Percentiles rank a stretch among this genome's conserved stretches.
Evolutionary conservation across 2,113 vertebrate species (phyloP).

Genomic region (Colistium nudipinnis): DNA sequence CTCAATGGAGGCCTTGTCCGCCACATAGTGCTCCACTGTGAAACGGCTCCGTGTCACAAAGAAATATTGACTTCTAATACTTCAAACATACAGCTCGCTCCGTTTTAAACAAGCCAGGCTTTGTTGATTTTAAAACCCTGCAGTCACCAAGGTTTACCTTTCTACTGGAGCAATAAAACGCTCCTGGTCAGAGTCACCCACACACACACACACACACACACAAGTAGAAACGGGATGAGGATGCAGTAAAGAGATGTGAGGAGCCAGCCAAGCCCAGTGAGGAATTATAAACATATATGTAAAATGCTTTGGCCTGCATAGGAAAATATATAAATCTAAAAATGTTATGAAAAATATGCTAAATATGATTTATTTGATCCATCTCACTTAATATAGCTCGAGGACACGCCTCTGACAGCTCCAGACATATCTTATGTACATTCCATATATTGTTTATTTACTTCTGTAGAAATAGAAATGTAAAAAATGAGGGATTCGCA

Average conservation of each 20-base stretch:
- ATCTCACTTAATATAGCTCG: background rate
- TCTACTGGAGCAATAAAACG: constrained; percentile 38
- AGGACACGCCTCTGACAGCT: background rate
- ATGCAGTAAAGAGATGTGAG: constrained; percentile 10
- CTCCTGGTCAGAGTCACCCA: constrained; percentile 2
- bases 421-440: constrained; percentile 23
- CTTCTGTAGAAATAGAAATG: constrained; percentile 39
- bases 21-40: constrained; percentile 63
- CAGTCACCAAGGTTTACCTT: constrained; percentile 52
- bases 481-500: constrained; percentile 9
- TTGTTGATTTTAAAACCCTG: constrained; percentile 57
- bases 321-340: background rate
- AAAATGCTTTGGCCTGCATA: no score
- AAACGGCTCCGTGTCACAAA: constrained; percentile 34
- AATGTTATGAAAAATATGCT: constrained; percentile 8
- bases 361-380: background rate
- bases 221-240: background rate
- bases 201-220: constrained; percentile 29
- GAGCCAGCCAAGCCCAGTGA: constrained; percentile 3
- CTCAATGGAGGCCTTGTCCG: constrained; percentile 68
- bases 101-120: constrained; percentile 50
- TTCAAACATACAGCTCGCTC: constrained; percentile 57
- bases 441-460: constrained; percentile 41
- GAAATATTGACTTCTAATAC: constrained; percentile 75
- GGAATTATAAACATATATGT: background rate